Conservation (phyloP, 2,113 vertebrate species). For the Podarcis raffonei region DNA sequence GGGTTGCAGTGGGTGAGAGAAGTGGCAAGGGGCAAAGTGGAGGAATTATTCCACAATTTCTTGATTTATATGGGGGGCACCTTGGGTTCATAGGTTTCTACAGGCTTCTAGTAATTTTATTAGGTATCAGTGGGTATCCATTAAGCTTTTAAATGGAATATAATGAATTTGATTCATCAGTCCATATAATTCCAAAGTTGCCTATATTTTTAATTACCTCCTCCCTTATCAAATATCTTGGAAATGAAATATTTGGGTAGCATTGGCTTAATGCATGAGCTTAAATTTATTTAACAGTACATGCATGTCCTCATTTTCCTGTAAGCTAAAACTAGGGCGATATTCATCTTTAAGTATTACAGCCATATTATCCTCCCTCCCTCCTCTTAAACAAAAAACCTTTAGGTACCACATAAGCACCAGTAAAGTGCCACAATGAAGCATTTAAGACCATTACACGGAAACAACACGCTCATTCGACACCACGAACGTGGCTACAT, state of each 20-base stretch:
- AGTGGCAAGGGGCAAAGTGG: too few species aligned
- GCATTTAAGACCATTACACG: too few species aligned
- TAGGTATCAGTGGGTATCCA: not conserved
- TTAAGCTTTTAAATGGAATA: not conserved
- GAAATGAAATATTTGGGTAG: not conserved
- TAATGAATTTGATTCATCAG: not conserved
- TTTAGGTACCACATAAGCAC: not conserved
- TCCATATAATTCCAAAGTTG: not conserved
- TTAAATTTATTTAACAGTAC: not conserved
- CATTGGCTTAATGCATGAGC: too few species aligned
- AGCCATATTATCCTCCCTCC: too few species aligned
- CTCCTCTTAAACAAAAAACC: not conserved
- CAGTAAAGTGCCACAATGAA: not conserved
- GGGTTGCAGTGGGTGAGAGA: too few species aligned
- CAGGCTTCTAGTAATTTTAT: too few species aligned
- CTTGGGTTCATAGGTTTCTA: not conserved
- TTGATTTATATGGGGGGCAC: not conserved
- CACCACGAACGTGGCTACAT: too few species aligned
- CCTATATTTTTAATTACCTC: not conserved
- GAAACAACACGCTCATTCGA: not conserved
- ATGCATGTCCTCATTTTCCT: too few species aligned
- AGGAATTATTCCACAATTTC: not conserved
- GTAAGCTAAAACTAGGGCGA: not conserved
- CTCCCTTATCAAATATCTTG: not conserved
- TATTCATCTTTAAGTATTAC: not conserved